Evolutionary conservation across 2,797 vertebrate genomes (phyloP).

Genomic region (Taeniopygia guttata): DNA sequence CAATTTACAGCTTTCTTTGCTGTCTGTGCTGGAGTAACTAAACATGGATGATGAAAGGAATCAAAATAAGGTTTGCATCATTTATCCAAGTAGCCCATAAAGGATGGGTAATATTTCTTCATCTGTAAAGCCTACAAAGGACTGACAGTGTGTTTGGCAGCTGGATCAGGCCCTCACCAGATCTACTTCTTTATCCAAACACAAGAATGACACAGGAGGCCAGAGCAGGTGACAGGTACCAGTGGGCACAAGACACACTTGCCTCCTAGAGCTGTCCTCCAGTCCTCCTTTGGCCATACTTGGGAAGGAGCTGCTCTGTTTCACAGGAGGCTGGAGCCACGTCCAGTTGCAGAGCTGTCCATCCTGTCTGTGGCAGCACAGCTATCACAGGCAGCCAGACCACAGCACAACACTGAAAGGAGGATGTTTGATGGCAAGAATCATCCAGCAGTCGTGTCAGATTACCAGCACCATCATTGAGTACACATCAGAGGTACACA

Average conservation of each 20-base stretch:
- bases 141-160: not conserved
- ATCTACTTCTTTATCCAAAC: not conserved
- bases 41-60: slow-evolving; percentile 1
- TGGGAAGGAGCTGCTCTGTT: not conserved
- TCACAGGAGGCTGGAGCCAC: not conserved
- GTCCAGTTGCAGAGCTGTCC: not conserved
- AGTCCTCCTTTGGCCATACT: not conserved
- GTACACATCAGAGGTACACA: not conserved
- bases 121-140: not conserved
- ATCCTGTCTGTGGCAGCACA: not conserved
- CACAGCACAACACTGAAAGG: not conserved
- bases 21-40: slow-evolving; percentile 18
- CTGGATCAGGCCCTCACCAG: not conserved
- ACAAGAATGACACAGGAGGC: not conserved
- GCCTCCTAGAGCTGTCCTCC: not conserved
- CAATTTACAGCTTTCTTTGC: slow-evolving; percentile 28
- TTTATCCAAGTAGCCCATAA: not conserved
- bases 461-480: fast-evolving
- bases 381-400: not conserved
- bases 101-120: not conserved
- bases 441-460: not conserved
- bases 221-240: not conserved
- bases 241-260: not conserved
- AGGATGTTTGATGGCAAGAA: not conserved
- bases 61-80: not conserved